phyloP scores from a whole-genome alignment of 2,888 invertebrate species.

The Sthenelais limicola region DNA sequence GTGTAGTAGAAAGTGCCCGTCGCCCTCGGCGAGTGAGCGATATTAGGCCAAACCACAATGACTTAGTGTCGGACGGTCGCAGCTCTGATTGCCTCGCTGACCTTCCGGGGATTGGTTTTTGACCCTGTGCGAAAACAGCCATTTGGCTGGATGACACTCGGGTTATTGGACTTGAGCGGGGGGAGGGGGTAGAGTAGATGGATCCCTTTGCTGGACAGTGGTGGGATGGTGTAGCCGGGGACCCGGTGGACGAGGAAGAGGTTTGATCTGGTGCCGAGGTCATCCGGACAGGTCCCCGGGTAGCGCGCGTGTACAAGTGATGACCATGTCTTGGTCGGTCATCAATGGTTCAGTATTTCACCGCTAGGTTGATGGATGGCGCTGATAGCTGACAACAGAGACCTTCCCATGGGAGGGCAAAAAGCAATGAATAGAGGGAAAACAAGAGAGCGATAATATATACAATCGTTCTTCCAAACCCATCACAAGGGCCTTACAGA shows the following conservation, averaged over 20 bases:
- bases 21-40: neutral
- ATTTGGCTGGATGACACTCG: conserved; percentile 27
- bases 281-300: neutral
- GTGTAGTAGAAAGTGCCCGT: neutral
- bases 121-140: conserved; percentile 37
- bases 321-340: conserved; percentile 16
- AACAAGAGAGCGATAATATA: no score
- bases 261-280: neutral
- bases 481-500: no score
- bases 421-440: no score
- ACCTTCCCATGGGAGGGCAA: no score
- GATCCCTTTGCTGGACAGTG: neutral
- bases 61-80: conserved; percentile 1
- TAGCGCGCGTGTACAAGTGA: conserved; percentile 7
- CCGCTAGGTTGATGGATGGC: no score
- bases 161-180: conserved; percentile 25
- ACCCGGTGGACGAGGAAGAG: neutral
- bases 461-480: no score
- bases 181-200: neutral
- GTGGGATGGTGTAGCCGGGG: neutral
- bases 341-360: no score
- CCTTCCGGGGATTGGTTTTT: conserved; percentile 36
- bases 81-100: conserved; percentile 30
- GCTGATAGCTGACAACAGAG: no score
- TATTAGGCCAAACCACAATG: neutral